Conservation (phyloP, 2,797 vertebrate genomes). For the Avahi laniger region DNA sequence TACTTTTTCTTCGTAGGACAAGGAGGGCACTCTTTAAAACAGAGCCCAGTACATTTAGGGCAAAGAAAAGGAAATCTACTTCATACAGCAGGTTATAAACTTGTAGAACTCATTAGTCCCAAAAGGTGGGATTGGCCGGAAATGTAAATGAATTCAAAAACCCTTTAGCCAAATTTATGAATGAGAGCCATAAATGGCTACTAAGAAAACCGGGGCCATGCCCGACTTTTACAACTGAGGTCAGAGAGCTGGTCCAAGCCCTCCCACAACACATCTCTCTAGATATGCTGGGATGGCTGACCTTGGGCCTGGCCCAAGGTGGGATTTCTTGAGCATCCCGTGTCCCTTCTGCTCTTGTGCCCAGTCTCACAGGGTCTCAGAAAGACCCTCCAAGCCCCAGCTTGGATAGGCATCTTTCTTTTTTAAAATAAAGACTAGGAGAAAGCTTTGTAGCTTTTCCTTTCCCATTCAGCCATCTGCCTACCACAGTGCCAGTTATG, state of each 20-base stretch:
- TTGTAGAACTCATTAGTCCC: conserved; percentile 61
- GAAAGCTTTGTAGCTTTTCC: background rate
- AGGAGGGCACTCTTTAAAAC: conserved; percentile 59
- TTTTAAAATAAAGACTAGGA: background rate
- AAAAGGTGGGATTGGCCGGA: conserved; percentile 63
- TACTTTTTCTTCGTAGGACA: conserved; percentile 56
- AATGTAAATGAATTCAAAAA: conserved; percentile 64
- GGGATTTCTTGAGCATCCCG: background rate
- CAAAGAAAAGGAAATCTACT: conserved; percentile 59
- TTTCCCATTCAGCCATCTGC: background rate
- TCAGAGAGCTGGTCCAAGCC: background rate
- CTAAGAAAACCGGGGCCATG: background rate
- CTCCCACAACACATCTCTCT: background rate
- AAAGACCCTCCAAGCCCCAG: background rate
- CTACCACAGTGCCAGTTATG: conserved; percentile 41
- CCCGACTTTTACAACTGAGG: background rate
- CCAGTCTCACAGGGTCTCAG: background rate
- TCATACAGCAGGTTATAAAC: conserved; percentile 61
- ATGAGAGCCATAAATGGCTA: conserved; percentile 61
- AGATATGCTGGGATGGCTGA: background rate
- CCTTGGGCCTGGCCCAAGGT: background rate
- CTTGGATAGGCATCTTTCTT: background rate
- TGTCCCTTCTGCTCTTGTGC: background rate
- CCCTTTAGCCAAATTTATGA: conserved; percentile 69
- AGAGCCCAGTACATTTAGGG: conserved; percentile 48